Conservation (phyloP, 30 jellyfish, hydroid and myxozoan species). For the Calvadosia cruxmelitensis region DNA sequence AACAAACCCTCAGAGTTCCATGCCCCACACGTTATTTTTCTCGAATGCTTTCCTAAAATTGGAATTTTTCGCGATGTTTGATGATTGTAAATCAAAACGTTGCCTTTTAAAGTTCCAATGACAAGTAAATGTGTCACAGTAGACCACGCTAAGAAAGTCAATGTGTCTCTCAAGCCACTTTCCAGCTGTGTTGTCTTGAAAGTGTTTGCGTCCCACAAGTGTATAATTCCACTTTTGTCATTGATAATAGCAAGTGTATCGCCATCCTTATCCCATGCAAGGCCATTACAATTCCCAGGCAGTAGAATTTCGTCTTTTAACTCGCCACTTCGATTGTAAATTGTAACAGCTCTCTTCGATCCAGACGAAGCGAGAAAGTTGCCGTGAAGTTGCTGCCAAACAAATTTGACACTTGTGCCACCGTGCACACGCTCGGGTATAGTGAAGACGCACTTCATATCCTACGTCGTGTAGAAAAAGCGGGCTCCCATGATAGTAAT, state of each 20-base stretch:
- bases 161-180: slow-evolving; percentile 71
- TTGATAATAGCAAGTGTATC: slow-evolving; percentile 78
- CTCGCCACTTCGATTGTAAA: slow-evolving; percentile 94
- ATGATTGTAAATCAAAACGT: slow-evolving; percentile 69
- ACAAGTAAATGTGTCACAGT: slow-evolving; percentile 55
- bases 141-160: slow-evolving; percentile 80
- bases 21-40: slow-evolving; percentile 68
- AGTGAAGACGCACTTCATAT: slow-evolving; percentile 68
- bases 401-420: slow-evolving; percentile 46
- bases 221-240: slow-evolving; percentile 63
- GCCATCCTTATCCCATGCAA: slow-evolving; percentile 93
- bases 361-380: slow-evolving; percentile 92
- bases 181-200: slow-evolving; percentile 68
- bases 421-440: slow-evolving; percentile 97
- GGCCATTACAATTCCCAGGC: slow-evolving; percentile 71
- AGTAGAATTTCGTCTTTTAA: slow-evolving; percentile 71
- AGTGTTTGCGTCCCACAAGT: slow-evolving; percentile 80
- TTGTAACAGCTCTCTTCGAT: slow-evolving; percentile 63
- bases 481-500: too few relatives aligned
- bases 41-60: slow-evolving; percentile 71
- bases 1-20: slow-evolving; percentile 81
- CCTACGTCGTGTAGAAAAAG: too few relatives aligned
- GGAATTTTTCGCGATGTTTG: slow-evolving; percentile 84
- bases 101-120: slow-evolving; percentile 76
- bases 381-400: slow-evolving; percentile 91